Evolutionary conservation across 2,888 invertebrate genomes (phyloP).

Genomic region (Eilema griseolum): DNA sequence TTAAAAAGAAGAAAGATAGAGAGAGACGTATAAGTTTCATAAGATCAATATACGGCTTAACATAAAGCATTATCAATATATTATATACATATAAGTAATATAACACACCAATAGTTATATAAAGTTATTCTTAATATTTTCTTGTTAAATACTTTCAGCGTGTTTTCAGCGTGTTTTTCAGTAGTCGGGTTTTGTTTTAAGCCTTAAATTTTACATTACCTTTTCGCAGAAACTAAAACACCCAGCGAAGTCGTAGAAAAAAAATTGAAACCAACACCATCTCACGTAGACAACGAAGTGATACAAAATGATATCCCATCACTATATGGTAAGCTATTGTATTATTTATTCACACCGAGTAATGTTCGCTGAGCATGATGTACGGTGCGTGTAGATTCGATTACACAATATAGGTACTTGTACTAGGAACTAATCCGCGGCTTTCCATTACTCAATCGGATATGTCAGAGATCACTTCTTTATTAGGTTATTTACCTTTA

Average conservation of each 20-base stretch:
- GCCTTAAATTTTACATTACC: background rate
- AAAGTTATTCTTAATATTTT: too few relatives aligned
- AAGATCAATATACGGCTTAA: too few relatives aligned
- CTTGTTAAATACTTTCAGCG: too few relatives aligned
- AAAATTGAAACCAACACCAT: constrained; percentile 68
- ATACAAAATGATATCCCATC: constrained; percentile 72
- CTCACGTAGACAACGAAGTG: constrained; percentile 74
- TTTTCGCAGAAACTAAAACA: constrained; percentile 35
- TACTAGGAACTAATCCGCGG: background rate
- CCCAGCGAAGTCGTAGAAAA: constrained; percentile 52
- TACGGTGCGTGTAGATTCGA: background rate
- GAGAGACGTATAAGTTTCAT: too few relatives aligned
- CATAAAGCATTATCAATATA: too few relatives aligned
- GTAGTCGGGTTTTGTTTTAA: too few relatives aligned
- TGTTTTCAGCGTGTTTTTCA: too few relatives aligned
- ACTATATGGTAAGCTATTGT: constrained; percentile 51
- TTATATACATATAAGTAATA: too few relatives aligned
- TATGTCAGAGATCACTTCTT: constrained; percentile 11
- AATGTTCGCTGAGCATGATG: constrained; percentile 8
- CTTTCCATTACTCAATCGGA: constrained; percentile 2
- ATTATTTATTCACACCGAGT: background rate
- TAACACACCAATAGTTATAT: too few relatives aligned
- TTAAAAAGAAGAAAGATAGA: too few relatives aligned
- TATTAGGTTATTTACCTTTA: background rate
- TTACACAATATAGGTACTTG: background rate